Evolutionary conservation across 2,888 invertebrate species (phyloP).

Genomic region (Ormyrus nitidulus): DNA sequence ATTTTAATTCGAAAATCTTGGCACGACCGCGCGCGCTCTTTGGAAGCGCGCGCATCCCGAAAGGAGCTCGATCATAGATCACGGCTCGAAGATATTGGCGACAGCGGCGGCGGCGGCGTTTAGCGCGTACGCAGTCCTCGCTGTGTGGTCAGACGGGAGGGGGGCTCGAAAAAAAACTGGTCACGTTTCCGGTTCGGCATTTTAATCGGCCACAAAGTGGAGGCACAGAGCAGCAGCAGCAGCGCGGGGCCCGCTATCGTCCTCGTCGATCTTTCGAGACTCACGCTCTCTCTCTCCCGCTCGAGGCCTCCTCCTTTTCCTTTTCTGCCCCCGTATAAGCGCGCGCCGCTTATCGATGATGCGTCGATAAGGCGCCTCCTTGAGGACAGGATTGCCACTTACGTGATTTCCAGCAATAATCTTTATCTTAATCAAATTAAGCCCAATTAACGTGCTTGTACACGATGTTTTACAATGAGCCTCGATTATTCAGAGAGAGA

Average conservation of each 20-base stretch:
- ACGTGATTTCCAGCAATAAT: slow-evolving; percentile 52
- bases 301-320: slow-evolving; percentile 2
- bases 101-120: slow-evolving; percentile 57
- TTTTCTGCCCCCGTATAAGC: not conserved
- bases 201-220: slow-evolving; percentile 58
- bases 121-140: not conserved
- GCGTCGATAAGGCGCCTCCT: slow-evolving; percentile 57
- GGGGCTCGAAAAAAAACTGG: slow-evolving; percentile 57
- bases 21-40: slow-evolving; percentile 5
- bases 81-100: slow-evolving; percentile 53
- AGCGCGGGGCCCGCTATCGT: slow-evolving; percentile 34
- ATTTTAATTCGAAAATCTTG: slow-evolving; percentile 52
- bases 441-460: slow-evolving; percentile 59
- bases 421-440: slow-evolving; percentile 59
- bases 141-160: slow-evolving; percentile 61
- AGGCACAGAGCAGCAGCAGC: not conserved
- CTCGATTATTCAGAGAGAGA: slow-evolving; percentile 40
- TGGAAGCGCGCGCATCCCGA: slow-evolving; percentile 3
- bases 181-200: slow-evolving; percentile 60
- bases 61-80: slow-evolving; percentile 49
- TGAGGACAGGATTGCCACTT: slow-evolving; percentile 53
- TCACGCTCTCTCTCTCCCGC: not conserved
- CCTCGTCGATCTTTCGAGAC: slow-evolving; percentile 41
- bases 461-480: slow-evolving; percentile 58
- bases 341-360: slow-evolving; percentile 53